Percentiles rank a stretch among this genome's conserved stretches.
These are phyloP conservation scores for Ypsolopha sequella DNA, from an alignment of 2,888 invertebrate species.

Conservation along the genomic window DNA sequence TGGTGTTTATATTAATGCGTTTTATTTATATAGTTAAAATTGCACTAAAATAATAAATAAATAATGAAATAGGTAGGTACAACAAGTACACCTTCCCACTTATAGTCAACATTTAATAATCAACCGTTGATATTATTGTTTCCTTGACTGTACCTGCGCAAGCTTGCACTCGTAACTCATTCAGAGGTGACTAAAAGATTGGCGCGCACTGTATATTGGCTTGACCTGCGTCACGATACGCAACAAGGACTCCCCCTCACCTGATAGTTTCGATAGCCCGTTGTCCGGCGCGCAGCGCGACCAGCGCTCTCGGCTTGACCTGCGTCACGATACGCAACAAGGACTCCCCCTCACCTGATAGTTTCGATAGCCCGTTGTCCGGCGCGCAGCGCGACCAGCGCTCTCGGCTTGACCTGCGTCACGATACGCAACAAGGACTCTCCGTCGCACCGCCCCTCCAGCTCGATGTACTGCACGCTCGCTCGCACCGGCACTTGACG, in stretches of 20 bases:
- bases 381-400: slow-evolving; percentile 74
- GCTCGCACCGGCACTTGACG: slow-evolving; percentile 86
- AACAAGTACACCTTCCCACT: too few species aligned
- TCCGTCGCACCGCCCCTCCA: slow-evolving; percentile 94
- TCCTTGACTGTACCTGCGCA: too few species aligned
- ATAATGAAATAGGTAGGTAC: too few species aligned
- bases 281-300: slow-evolving; percentile 56
- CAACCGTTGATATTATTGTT: too few species aligned
- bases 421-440: slow-evolving; percentile 87
- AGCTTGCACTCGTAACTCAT: too few species aligned
- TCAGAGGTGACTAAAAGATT: too few species aligned
- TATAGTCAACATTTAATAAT: too few species aligned
- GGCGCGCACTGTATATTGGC: neutral
- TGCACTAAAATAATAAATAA: too few species aligned
- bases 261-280: neutral
- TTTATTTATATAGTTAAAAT: too few species aligned
- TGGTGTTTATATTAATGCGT: too few species aligned
- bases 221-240: neutral
- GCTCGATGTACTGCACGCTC: slow-evolving; percentile 93
- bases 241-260: neutral
- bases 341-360: slow-evolving; percentile 10
- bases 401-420: slow-evolving; percentile 82
- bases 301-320: slow-evolving; percentile 84
- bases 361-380: slow-evolving; percentile 22
- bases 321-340: slow-evolving; percentile 81